Evolutionary conservation across 2,113 vertebrate species (phyloP), one percentile per base, ranked within the genome.

Genomic region (Boleophthalmus pectinirostris): DNA sequence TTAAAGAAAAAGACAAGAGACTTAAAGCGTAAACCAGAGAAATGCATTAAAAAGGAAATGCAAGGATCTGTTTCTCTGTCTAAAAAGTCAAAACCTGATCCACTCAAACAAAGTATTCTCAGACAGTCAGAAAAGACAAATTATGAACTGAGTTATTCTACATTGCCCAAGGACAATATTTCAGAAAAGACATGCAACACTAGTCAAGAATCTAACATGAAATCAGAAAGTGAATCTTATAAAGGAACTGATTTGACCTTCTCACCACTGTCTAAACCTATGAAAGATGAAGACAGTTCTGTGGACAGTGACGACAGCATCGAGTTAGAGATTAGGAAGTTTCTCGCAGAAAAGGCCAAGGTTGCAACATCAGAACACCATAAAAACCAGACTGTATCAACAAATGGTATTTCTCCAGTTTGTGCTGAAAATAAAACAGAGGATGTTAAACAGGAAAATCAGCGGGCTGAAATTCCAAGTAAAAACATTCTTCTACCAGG

Each of bases 241-340:
- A 88, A 88, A 64, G 72, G 29, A 9, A 13, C 60, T 0, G 65
- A 69, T 20, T 25, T 12, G 68, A 70, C 63, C 10, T 21, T 5
- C 21, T 5, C 20, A 2, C 3, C 43, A 20, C 47, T 16, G 33
- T 66, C 69, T 10, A 66, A 25, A 23, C 10, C 46, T 35, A 15
- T 75, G 53, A 1, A 73, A 79, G 95, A 95, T 0, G 95, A 99
- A 20, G 96, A 93, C 89, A 98, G 96, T 49, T 95, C 96, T 0
- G 93, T 96, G 24, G 97, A 99, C 87, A 99, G 97, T 0, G 95
- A 99, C 0, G 98, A 99, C 72, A 96, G 97, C 93, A 99, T 98
- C 0, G 98, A 99, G 71, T 95, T 93, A 64, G 97, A 99, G 90
- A 99, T 99, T 16, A 89, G 92, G 68, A 96, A 79, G 84, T 99